A percentile compares a stretch with the other conserved stretches of the same genome.
phyloP scores from a whole-genome alignment of 1,140 invertebrate genomes.

The Venturia canescens region DNA sequence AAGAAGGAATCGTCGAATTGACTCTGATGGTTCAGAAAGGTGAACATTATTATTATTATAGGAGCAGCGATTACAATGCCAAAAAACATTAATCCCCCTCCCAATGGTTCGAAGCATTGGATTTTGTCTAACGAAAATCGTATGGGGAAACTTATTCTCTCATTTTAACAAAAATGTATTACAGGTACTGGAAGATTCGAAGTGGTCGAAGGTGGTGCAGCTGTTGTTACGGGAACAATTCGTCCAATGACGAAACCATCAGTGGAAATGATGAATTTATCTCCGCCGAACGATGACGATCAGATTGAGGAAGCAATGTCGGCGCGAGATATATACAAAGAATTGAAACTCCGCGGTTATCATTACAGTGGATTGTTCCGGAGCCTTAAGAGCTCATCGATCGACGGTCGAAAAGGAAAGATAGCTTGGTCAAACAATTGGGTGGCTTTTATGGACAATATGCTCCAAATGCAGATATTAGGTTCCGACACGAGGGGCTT shows the following conservation, averaged over 20 bases:
- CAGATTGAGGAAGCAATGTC: slow-evolving; percentile 71
- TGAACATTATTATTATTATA: slow-evolving; percentile 74
- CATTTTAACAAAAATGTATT: slow-evolving; percentile 30
- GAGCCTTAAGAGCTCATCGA: slow-evolving; percentile 78
- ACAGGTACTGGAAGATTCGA: slow-evolving; percentile 73
- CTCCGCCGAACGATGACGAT: slow-evolving; percentile 48
- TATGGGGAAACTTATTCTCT: background rate
- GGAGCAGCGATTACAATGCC: background rate
- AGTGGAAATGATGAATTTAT: slow-evolving; percentile 63
- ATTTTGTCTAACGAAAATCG: too few relatives aligned
- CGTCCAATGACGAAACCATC: slow-evolving; percentile 75
- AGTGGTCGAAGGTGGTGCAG: slow-evolving; percentile 85
- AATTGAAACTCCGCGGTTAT: slow-evolving; percentile 93
- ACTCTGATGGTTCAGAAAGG: slow-evolving; percentile 89
- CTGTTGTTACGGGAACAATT: slow-evolving; percentile 88
- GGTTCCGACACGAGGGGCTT: slow-evolving; percentile 85
- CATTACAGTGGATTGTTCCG: slow-evolving; percentile 91
- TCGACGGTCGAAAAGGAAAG: slow-evolving; percentile 75
- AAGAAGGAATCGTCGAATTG: slow-evolving; percentile 84
- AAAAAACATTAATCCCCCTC: background rate
- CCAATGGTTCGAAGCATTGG: too few relatives aligned
- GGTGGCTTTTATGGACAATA: slow-evolving; percentile 95
- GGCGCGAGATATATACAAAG: slow-evolving; percentile 93
- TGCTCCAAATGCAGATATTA: slow-evolving; percentile 92
- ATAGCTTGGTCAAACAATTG: slow-evolving; percentile 89